A percentile compares a stretch with the other conserved stretches of the same genome.
Conservation (phyloP, 2,888 invertebrate genomes). For the Lissocephala sabroskyi region DNA sequence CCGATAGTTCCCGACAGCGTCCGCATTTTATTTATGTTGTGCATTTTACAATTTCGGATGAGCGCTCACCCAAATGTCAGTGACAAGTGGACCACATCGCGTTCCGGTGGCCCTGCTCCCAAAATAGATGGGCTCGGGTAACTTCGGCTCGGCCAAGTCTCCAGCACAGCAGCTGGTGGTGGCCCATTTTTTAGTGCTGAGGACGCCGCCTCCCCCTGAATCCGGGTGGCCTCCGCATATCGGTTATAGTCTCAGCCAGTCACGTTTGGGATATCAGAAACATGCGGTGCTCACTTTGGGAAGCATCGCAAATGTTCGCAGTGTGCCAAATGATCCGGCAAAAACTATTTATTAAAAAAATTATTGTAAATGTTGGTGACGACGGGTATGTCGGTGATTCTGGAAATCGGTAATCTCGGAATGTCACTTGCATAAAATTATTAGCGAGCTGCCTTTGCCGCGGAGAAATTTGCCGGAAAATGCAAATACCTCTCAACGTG, state of each 20-base stretch:
- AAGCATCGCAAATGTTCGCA: slow-evolving; percentile 26
- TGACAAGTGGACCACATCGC: slow-evolving; percentile 32
- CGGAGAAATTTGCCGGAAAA: too few species aligned
- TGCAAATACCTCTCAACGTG: too few species aligned
- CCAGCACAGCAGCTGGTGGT: too few species aligned
- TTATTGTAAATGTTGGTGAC: slow-evolving; percentile 38
- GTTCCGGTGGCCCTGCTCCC: slow-evolving; percentile 10
- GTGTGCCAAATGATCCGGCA: slow-evolving; percentile 49
- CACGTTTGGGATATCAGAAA: slow-evolving; percentile 53
- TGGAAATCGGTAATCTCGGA: too few species aligned
- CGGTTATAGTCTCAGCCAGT: slow-evolving; percentile 47
- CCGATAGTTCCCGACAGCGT: too few species aligned
- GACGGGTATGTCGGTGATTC: too few species aligned
- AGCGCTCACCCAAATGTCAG: slow-evolving; percentile 6
- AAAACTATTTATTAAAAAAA: slow-evolving; percentile 61
- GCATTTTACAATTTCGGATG: too few species aligned
- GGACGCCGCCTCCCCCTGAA: background rate
- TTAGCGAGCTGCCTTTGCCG: too few species aligned
- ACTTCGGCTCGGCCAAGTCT: too few species aligned
- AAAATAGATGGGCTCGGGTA: background rate
- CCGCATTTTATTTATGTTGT: too few species aligned
- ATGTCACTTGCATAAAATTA: too few species aligned
- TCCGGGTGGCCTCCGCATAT: background rate
- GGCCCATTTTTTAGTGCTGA: too few species aligned
- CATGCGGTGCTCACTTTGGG: slow-evolving; percentile 37